A percentile compares a stretch with the other conserved stretches of the same genome.
These are phyloP conservation scores for Raja brachyura DNA, from an alignment of 2,113 vertebrate genomes.

Conservation along the genomic window DNA sequence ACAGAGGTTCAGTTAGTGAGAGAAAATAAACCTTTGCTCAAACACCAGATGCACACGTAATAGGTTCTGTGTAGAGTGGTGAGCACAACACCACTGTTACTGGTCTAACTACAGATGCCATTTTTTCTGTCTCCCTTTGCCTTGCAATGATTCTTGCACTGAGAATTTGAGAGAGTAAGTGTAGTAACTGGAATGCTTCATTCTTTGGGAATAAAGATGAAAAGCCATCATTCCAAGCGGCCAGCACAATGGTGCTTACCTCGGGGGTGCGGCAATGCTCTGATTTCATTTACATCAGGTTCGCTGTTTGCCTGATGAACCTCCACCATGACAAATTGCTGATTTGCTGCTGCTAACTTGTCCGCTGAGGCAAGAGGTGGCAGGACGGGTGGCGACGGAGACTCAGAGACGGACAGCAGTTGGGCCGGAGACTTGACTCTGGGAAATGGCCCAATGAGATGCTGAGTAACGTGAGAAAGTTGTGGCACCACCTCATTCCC, in stretches of 20 bases:
- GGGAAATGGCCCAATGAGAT: conserved; percentile 38
- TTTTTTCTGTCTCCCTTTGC: neutral
- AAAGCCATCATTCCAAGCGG: neutral
- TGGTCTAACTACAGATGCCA: neutral
- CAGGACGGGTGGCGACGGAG: conserved; percentile 50
- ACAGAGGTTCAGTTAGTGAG: conserved; percentile 41
- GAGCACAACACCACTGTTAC: neutral
- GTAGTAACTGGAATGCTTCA: too few relatives aligned
- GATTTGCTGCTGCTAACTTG: conserved; percentile 54
- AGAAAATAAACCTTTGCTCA: neutral
- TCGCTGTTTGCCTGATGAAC: conserved; percentile 87
- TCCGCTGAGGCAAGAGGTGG: conserved; percentile 46
- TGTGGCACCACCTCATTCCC: conserved; percentile 58
- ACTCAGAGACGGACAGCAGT: conserved; percentile 41
- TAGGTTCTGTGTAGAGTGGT: neutral
- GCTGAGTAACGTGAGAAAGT: conserved; percentile 54
- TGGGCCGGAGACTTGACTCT: conserved; percentile 36
- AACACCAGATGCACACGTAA: neutral
- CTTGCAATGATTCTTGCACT: neutral
- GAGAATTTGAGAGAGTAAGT: neutral
- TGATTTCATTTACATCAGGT: conserved; percentile 89
- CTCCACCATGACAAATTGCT: conserved; percentile 90
- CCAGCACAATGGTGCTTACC: conserved; percentile 56
- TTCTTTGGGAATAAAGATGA: neutral
- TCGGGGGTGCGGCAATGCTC: conserved; percentile 80